These are phyloP conservation scores for Malurus melanocephalus DNA, from an alignment of 2,113 vertebrate species.

Conservation along the genomic window DNA sequence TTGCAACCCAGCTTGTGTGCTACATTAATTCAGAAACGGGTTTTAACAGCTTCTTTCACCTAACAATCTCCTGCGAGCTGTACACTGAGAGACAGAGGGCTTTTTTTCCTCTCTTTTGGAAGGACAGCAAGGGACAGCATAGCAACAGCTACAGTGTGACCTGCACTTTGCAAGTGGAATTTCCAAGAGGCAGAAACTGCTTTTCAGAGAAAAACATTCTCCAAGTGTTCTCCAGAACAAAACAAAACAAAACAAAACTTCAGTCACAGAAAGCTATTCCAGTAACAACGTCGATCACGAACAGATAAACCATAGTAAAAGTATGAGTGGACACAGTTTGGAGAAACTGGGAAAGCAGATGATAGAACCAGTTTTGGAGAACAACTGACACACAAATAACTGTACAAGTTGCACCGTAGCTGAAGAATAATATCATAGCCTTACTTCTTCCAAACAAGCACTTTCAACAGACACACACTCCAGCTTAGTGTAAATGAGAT, in stretches of 20 bases:
- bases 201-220: not conserved
- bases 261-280: not conserved
- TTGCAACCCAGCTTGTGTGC: not conserved
- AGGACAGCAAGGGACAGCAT: not conserved
- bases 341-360: not conserved
- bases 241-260: not conserved
- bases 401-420: not conserved
- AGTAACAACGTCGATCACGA: not conserved
- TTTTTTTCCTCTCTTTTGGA: not conserved
- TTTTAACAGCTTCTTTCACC: not conserved
- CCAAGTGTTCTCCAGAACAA: not conserved
- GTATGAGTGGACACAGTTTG: not conserved
- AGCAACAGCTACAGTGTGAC: not conserved
- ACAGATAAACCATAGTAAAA: not conserved
- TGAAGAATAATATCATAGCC: not conserved
- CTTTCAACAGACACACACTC: not conserved
- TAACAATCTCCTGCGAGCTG: not conserved
- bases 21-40: conserved; percentile 13
- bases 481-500: not conserved
- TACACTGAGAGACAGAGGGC: not conserved
- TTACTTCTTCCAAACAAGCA: not conserved
- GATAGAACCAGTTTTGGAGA: not conserved
- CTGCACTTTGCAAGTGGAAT: not conserved
- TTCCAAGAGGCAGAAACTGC: not conserved
- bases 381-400: not conserved